Evolutionary conservation across 2,797 vertebrate species (phyloP), one percentile per base, ranked within the genome.

Genomic region (Loriculus beryllinus): DNA sequence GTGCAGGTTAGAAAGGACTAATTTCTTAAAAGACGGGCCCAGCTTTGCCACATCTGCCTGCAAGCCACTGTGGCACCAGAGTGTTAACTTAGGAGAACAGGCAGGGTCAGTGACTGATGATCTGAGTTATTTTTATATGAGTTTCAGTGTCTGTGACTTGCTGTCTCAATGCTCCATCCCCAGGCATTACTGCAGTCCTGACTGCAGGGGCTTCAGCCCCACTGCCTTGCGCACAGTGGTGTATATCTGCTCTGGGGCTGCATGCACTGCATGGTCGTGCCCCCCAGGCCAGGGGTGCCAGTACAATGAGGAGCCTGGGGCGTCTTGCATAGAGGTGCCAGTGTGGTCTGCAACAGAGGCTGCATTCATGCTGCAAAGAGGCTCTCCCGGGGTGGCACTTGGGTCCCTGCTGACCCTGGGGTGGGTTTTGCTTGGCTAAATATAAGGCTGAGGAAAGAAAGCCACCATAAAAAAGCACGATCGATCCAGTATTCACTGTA

Each of bases 191-290:
- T 74, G 7, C 17, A 25, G 9, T 49, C 17, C 29, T 0, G 2
- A 0, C n/a, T 54, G 9, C 0, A 2, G 48, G 29, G 16, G 4
- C 14, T 43, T 57, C 64, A 26, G 18, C 39, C 12, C 9, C 0
- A 1, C 3, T 4, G 20, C 14, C 26, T 39, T 1, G 9, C 31
- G n/a, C 8, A 6, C 33, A 47, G 37, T 1, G 3, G 16, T n/a
- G 33, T 39, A 21, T 25, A 48, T 63, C 80, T 80, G 63, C 40
- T 19, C 39, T 2, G 14, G 16, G 25, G 7, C 45, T 84, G 15
- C 0, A 0, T 5, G 54, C 19, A 3, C 17, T 1, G 42, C 74
- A 67, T 14, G 26, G 21, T 62, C 1, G 4, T 88, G 77, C 15
- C 39, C 57, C 54, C 39, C 3, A 3, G 69, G 77, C 48, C 33